Base-by-base conservation (phyloP, 1,140 invertebrate genomes). In the Conus betulinus region DNA sequence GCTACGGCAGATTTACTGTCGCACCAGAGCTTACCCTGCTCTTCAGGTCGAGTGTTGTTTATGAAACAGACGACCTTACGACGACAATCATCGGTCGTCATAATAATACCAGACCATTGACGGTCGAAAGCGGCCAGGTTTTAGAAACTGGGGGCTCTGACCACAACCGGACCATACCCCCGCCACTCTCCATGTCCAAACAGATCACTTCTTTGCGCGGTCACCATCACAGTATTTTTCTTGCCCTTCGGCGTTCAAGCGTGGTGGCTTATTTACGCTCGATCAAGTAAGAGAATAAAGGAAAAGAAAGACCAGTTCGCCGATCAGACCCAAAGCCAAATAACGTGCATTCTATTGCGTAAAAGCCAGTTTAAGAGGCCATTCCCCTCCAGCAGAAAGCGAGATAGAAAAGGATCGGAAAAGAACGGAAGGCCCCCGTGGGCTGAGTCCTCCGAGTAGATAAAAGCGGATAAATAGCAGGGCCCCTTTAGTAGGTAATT, bases 391-490 rank as follows among this genome's bases (percentile, higher is more conserved):
- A 1, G 57, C 25, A 20, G 52, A 23, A 0, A 13, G 17, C 20
- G 57, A 84, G n/a, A 63, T 84, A 84, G 13, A n/a, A n/a, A n/a
- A n/a, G 57, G 23, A 67, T 84, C 0, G 55, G 27, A 55, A 63
- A 84, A 23, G 17, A 23, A 84, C 53, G 63, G 67, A 0, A 5
- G 23, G 67, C 8, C 67, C 52, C 55, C 8, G 23, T 23, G 81
- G 25, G 23, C 82, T 39, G 27, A 23, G 82, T 84, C 53, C n/a
- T 63, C 82, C n/a, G 23, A 25, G 82, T 63, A 84, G 82, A 84
- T 84, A 84, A 84, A 60, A 63, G 82, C 55, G 82, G 57, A 84
- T 84, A 84, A 84, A 84, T 84, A 84, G 82, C 82, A 13, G 11
- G 0, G 13, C 55, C 82, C 82, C 82, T 84, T 60, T 84, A 39